phyloP scores from a whole-genome alignment of 2,797 vertebrate genomes.

The Geotria australis region DNA sequence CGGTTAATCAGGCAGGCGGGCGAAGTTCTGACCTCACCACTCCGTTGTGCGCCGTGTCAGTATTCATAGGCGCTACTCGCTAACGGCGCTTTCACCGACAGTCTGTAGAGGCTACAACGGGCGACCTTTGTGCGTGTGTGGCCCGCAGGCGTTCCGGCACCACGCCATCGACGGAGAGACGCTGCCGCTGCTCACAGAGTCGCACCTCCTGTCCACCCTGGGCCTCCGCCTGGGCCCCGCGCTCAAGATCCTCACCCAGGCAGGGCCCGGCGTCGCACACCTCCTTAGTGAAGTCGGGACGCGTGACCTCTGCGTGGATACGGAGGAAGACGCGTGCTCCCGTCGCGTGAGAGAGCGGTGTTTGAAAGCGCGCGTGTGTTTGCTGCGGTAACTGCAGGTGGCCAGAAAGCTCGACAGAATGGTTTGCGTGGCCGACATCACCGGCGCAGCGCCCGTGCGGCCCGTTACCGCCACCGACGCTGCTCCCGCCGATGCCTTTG shows the following conservation, averaged over 20 bases:
- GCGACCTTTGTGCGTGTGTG: not conserved
- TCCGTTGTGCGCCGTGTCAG: slow-evolving; percentile 2
- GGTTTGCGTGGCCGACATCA: slow-evolving; percentile 45
- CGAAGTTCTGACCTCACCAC: not conserved
- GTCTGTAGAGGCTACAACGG: no score
- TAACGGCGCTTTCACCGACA: no score
- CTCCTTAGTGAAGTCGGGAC: no score
- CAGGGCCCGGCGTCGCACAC: slow-evolving; percentile 5
- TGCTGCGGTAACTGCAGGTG: slow-evolving; percentile 16
- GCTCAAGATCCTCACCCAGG: slow-evolving; percentile 74
- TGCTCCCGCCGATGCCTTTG: no score
- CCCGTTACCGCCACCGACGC: slow-evolving; percentile 1
- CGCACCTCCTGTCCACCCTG: slow-evolving; percentile 64
- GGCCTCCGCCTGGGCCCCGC: slow-evolving; percentile 73
- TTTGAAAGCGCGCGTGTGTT: not conserved
- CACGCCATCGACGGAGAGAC: slow-evolving; percentile 85
- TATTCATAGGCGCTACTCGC: not conserved
- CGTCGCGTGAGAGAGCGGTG: not conserved
- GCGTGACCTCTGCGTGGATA: no score
- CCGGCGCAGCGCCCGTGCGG: slow-evolving; percentile 18
- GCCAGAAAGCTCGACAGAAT: slow-evolving; percentile 38
- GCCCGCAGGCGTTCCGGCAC: slow-evolving; percentile 48
- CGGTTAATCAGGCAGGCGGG: not conserved
- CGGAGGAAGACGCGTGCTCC: not conserved
- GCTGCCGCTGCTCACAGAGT: slow-evolving; percentile 64